Evolutionary conservation across 2,797 vertebrate genomes (phyloP).

Genomic region (Pithecia hirsuta): DNA sequence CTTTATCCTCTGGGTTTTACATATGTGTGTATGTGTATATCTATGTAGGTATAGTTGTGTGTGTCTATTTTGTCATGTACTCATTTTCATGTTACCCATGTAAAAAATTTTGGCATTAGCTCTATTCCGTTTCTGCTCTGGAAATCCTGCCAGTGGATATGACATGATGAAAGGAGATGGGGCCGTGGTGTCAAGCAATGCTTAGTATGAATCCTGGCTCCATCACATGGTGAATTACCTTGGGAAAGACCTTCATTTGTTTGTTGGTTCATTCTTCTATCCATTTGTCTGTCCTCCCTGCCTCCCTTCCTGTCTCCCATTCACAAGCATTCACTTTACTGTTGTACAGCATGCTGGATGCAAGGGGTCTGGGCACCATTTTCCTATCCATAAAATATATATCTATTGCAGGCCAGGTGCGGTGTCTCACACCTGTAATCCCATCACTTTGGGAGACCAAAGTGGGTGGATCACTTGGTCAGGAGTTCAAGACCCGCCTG

Average conservation of each 20-base stretch:
- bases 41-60: not conserved
- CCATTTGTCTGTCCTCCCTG: not conserved
- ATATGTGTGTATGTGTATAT: not conserved
- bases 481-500: too few species aligned
- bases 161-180: not conserved
- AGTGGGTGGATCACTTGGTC: too few species aligned
- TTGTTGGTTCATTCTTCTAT: not conserved
- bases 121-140: not conserved
- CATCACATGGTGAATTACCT: rapidly evolving
- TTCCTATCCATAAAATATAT: not conserved
- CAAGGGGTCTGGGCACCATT: rapidly evolving
- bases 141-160: not conserved
- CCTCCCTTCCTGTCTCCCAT: not conserved
- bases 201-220: not conserved
- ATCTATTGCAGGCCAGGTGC: too few species aligned
- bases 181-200: not conserved
- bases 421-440: too few species aligned
- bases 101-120: not conserved
- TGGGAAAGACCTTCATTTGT: not conserved
- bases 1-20: not conserved
- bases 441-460: too few species aligned
- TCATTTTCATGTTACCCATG: not conserved
- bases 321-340: not conserved
- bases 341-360: not conserved
- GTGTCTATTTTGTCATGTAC: not conserved